Base-by-base conservation (phyloP, 2,888 invertebrate species). In the Alentia gelatinosa region DNA sequence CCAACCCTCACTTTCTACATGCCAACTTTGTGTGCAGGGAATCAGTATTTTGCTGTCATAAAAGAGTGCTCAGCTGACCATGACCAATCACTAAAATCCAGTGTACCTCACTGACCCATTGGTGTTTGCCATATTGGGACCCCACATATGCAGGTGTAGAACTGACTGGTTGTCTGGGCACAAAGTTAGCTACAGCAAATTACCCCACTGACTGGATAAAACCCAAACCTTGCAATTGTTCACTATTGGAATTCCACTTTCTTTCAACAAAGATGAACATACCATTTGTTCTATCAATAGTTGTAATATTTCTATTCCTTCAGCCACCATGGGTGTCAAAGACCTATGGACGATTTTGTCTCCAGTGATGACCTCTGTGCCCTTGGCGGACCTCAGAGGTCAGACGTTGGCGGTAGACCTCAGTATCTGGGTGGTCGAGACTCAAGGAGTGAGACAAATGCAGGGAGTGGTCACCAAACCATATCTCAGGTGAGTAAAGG, bases 371-470 rank as follows among this genome's bases (percentile, higher is more conserved):
- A 98, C 98, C 94, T 97, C 98, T 92, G 97, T 97, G 94, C 97
- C 98, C 0, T 96, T 98, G 83, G 97, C 97, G 94, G 98, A 98
- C 96, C 97, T 98, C 12, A 97, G 97, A 92, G 98, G 98, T 0
- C 98, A 98, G 96, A 97, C 97, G 0, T 96, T 99, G 40, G 98
- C 98, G 4, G 97, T 99, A 75, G 99, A 99, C 96, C 96, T 99
- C 92, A 98, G 98, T 92, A 98, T 98, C 91, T 99, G 98, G 98
- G 97, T 99, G 50, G 98, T 98, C 95, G 98, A 98, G 94, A 98
- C 98, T 93, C 98, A 98, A 83, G 92, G 93, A 91, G 94, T 95
- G 5, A 94, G 93, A 90, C 94, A 94, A 90, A 95, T 95, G 94
- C 94, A 94, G 83, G 94, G 94, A n/a, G 93, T 93, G n/a, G 95